Percentiles rank a stretch among this genome's conserved stretches.
Conservation (phyloP, 2,888 invertebrate species). For the Noctuana brunneofusca region DNA sequence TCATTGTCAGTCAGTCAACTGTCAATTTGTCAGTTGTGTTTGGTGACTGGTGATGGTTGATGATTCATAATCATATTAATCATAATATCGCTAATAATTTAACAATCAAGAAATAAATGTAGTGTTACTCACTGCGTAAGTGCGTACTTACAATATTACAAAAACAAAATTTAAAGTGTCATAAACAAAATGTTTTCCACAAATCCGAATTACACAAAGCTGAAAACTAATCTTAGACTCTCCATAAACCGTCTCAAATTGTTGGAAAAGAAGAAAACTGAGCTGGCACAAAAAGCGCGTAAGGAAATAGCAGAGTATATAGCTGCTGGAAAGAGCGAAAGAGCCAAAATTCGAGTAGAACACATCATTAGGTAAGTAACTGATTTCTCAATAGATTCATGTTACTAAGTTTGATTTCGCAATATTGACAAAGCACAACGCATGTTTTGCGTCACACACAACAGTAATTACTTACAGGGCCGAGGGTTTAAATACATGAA, state of each 20-base stretch:
- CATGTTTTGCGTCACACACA: constrained; percentile 14
- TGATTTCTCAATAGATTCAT: background rate
- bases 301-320: constrained; percentile 99
- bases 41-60: no score
- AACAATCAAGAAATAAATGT: constrained; percentile 20
- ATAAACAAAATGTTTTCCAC: constrained; percentile 91
- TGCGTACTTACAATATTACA: no score
- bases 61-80: constrained; percentile 36
- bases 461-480: background rate
- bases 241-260: constrained; percentile 96
- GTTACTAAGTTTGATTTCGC: background rate
- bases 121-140: constrained; percentile 31
- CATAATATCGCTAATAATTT: constrained; percentile 15
- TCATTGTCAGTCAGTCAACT: no score
- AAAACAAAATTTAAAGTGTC: constrained; percentile 20
- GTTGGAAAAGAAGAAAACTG: constrained; percentile 98
- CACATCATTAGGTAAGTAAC: constrained; percentile 92
- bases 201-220: constrained; percentile 95
- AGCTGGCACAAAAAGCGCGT: constrained; percentile 96
- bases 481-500: no score
- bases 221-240: constrained; percentile 97
- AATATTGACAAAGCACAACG: background rate
- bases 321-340: constrained; percentile 90
- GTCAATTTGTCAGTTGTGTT: no score
- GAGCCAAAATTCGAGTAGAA: constrained; percentile 98